Conservation (phyloP, 2,113 vertebrate genomes). For the Clarias macrocephalus region DNA sequence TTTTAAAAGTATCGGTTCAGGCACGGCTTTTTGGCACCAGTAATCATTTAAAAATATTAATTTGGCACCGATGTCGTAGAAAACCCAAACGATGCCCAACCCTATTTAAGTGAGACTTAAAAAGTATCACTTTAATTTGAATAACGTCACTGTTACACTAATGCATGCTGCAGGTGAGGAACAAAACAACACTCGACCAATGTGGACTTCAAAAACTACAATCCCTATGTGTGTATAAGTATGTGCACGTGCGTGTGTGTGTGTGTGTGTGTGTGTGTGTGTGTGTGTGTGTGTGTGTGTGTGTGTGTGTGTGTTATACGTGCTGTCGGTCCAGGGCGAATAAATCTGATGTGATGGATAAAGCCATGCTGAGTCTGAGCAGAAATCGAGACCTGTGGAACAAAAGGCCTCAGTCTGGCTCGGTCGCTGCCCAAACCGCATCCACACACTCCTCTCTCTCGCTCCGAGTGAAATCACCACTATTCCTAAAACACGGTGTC, state of each 20-base stretch:
- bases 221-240: neutral
- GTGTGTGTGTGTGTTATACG: neutral
- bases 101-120: too few species aligned
- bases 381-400: conserved; percentile 52
- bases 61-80: too few species aligned
- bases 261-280: too few species aligned
- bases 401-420: conserved; percentile 61
- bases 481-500: conserved; percentile 58
- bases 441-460: conserved; percentile 57
- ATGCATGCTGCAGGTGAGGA: too few species aligned
- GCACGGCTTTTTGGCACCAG: too few species aligned
- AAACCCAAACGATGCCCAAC: too few species aligned
- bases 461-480: conserved; percentile 59
- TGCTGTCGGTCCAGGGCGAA: conserved; percentile 40
- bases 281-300: neutral
- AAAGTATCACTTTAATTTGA: too few species aligned
- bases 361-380: conserved; percentile 43
- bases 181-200: neutral
- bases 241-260: neutral
- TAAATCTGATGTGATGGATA: conserved; percentile 64
- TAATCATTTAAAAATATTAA: too few species aligned
- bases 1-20: too few species aligned
- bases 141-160: too few species aligned
- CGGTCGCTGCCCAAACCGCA: conserved; percentile 43
- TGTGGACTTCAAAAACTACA: neutral